A percentile compares a stretch with the other conserved stretches of the same genome.
Conservation (phyloP, 2,888 invertebrate genomes). For the Notocelia uddmanniana region DNA sequence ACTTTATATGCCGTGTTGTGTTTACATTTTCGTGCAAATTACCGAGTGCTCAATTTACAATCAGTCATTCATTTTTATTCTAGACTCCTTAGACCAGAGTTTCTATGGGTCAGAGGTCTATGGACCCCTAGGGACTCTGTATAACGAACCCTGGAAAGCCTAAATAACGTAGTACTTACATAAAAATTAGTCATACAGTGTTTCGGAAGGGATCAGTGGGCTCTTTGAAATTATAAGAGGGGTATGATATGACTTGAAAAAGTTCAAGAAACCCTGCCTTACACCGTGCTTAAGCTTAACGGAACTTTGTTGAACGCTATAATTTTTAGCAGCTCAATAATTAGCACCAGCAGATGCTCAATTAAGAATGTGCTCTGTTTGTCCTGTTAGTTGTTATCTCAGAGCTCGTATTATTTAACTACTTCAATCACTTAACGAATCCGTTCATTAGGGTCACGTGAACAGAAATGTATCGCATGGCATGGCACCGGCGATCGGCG, state of each 20-base stretch:
- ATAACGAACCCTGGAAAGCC: too few relatives aligned
- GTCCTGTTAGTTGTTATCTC: constrained; percentile 33
- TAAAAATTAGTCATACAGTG: too few relatives aligned
- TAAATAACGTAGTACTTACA: too few relatives aligned
- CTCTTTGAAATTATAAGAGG: too few relatives aligned
- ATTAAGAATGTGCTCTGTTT: constrained; percentile 30
- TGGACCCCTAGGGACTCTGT: too few relatives aligned
- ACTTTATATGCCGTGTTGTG: constrained; percentile 21
- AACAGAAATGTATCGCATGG: constrained; percentile 35
- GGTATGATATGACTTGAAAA: too few relatives aligned
- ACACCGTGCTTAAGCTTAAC: too few relatives aligned
- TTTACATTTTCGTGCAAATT: constrained; percentile 27
- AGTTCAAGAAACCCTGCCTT: too few relatives aligned
- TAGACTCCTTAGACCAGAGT: not conserved
- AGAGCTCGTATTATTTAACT: constrained; percentile 36
- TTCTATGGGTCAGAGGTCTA: too few relatives aligned
- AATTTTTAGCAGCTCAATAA: constrained; percentile 9
- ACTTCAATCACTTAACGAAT: constrained; percentile 41
- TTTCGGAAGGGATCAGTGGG: too few relatives aligned
- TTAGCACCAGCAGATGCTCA: constrained; percentile 3
- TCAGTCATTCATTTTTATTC: not conserved
- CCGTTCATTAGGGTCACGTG: constrained; percentile 44
- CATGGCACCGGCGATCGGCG: constrained; percentile 56
- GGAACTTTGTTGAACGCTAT: not conserved
- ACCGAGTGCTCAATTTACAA: not conserved